Evolutionary conservation across 37 sponge, comb jelly and placozoan genomes (phyloP).

Genomic region (Bolinopsis microptera): DNA sequence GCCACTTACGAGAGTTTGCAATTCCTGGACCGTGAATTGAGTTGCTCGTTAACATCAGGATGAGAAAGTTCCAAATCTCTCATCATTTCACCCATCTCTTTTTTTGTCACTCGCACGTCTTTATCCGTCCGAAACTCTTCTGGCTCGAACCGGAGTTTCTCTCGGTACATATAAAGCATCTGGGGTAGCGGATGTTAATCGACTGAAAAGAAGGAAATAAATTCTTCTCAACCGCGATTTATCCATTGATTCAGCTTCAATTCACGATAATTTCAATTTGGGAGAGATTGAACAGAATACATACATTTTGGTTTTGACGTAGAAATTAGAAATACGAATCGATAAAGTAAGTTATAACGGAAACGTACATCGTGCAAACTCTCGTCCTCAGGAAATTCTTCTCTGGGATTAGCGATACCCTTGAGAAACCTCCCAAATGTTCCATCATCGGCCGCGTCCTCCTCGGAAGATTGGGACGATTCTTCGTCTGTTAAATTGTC

Average conservation of each 20-base stretch:
- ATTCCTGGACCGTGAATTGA: background rate
- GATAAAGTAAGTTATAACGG: no score
- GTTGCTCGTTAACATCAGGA: conserved; percentile 25
- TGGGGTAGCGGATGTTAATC: no score
- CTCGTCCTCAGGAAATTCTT: conserved; percentile 23
- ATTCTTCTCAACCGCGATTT: no score
- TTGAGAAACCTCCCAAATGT: background rate
- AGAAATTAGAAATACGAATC: no score
- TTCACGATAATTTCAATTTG: background rate
- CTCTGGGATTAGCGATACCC: conserved; percentile 45
- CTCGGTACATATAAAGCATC: conserved; percentile 21
- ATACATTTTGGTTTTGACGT: no score
- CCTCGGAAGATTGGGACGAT: background rate
- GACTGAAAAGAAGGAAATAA: background rate
- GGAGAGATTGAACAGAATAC: background rate
- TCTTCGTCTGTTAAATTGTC: conserved; percentile 52
- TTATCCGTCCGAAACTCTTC: conserved; percentile 57
- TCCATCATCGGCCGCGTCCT: conserved; percentile 39
- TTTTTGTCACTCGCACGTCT: conserved; percentile 31
- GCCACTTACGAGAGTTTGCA: conserved; percentile 1
- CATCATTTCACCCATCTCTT: conserved; percentile 23
- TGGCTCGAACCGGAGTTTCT: background rate
- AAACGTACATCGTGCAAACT: background rate
- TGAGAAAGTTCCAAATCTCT: conserved; percentile 41
- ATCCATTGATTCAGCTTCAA: no score